Conservation (phyloP, 2,113 vertebrate species). For the Calonectris borealis region DNA sequence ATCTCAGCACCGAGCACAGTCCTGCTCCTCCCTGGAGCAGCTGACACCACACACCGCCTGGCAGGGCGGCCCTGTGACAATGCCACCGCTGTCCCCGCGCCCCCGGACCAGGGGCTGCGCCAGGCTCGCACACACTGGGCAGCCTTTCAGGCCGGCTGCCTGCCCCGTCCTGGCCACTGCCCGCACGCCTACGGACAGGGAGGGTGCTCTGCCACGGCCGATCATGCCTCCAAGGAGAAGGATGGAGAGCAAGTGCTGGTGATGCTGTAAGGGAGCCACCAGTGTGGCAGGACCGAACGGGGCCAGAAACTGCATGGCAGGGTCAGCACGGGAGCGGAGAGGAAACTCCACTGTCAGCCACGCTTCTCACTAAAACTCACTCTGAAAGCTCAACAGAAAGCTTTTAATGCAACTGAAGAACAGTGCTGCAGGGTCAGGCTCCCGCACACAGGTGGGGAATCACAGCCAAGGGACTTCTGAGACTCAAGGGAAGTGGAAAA, state of each 20-base stretch:
- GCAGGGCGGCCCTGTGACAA: conserved; percentile 11
- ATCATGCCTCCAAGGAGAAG: not conserved
- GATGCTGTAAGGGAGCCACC: not conserved
- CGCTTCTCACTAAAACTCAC: not conserved
- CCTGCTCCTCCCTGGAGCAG: not conserved
- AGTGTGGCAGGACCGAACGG: not conserved
- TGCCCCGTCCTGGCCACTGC: not conserved
- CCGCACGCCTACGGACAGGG: fast-evolving
- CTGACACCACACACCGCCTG: not conserved
- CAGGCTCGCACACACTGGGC: not conserved
- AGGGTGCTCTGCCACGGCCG: not conserved
- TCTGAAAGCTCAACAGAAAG: not conserved
- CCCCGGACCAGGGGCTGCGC: not conserved
- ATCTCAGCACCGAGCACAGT: not conserved
- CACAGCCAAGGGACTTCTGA: not conserved
- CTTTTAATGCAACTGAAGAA: not conserved
- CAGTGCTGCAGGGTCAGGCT: not conserved
- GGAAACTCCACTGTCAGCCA: not conserved
- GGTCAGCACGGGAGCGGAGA: not conserved
- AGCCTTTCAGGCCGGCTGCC: conserved; percentile 21
- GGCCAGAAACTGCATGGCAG: not conserved
- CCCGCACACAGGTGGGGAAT: not conserved
- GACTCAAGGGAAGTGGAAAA: not conserved
- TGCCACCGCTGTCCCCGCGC: not conserved
- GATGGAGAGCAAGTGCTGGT: not conserved